A percentile compares a stretch with the other conserved stretches of the same genome.
phyloP scores from a whole-genome alignment of 2,113 vertebrate genomes.

The Paedocypris sp. region DNA sequence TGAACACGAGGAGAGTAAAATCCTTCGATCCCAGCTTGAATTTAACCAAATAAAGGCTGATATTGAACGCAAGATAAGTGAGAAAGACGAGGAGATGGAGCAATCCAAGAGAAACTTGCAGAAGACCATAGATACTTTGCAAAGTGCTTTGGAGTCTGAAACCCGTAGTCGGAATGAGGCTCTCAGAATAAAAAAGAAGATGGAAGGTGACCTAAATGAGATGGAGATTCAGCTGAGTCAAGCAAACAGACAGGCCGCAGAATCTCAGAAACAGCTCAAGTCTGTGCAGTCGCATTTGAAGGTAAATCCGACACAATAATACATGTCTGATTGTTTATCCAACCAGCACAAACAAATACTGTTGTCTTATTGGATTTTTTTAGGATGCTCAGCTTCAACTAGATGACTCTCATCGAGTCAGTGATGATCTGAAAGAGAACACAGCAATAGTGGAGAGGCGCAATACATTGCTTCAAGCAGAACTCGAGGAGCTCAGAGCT shows the following conservation, averaged over 20 bases:
- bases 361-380: background rate
- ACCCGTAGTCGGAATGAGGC: conserved; percentile 81
- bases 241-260: conserved; percentile 56
- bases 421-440: conserved; percentile 69
- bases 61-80: conserved; percentile 69
- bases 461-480: conserved; percentile 55
- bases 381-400: conserved; percentile 68
- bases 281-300: conserved; percentile 70
- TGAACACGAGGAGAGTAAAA: conserved; percentile 87
- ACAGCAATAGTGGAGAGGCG: conserved; percentile 62
- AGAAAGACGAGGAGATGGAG: conserved; percentile 90
- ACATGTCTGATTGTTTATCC: no score
- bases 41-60: conserved; percentile 77
- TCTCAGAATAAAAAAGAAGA: conserved; percentile 85
- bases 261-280: conserved; percentile 80
- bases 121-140: conserved; percentile 75
- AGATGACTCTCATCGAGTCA: conserved; percentile 49
- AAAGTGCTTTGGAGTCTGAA: conserved; percentile 81
- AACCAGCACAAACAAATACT: no score
- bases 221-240: conserved; percentile 81
- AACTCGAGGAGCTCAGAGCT: conserved; percentile 61
- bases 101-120: conserved; percentile 79
- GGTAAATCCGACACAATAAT: conserved; percentile 52
- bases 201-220: conserved; percentile 86
- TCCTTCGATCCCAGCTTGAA: conserved; percentile 78